Evolutionary conservation across 2,888 invertebrate genomes (phyloP).

Genomic region (Drosophila suboccidentalis): DNA sequence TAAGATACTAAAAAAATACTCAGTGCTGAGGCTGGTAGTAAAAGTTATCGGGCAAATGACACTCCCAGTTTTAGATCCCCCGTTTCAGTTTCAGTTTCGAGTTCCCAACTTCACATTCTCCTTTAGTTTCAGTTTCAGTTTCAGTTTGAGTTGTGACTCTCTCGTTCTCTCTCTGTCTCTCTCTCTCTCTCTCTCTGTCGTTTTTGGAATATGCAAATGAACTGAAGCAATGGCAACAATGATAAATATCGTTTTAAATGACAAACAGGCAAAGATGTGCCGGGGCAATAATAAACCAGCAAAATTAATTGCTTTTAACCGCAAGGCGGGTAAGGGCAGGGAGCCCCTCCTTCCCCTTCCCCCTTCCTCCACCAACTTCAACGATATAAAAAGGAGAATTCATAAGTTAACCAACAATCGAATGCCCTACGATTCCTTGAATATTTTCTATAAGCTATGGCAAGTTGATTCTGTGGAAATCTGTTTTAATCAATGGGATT

Average conservation of each 20-base stretch:
- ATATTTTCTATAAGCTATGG: background rate
- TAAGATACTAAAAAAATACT: slow-evolving; percentile 46
- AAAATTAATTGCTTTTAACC: slow-evolving; percentile 69
- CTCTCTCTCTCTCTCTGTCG: background rate
- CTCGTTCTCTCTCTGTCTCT: background rate
- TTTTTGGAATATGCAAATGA: slow-evolving; percentile 57
- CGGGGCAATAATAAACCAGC: slow-evolving; percentile 65
- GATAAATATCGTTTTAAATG: slow-evolving; percentile 77
- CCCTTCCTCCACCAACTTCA: background rate
- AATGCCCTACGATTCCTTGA: background rate
- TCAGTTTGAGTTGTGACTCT: slow-evolving; percentile 6
- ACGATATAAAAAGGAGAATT: background rate
- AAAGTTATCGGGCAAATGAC: slow-evolving; percentile 59
- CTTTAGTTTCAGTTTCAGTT: slow-evolving; percentile 6
- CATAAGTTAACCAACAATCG: background rate
- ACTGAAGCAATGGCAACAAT: slow-evolving; percentile 53
- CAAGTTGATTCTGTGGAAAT: background rate
- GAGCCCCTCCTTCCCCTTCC: background rate
- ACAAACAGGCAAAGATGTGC: slow-evolving; percentile 67
- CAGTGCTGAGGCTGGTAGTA: slow-evolving; percentile 29
- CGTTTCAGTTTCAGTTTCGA: background rate
- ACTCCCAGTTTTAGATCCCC: slow-evolving; percentile 37
- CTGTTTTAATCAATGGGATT: background rate
- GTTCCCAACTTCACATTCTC: background rate
- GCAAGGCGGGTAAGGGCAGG: slow-evolving; percentile 44